A percentile compares a stretch with the other conserved stretches of the same genome.
Evolutionary conservation across 2,888 invertebrate species (phyloP).

Genomic region (Zaprionus bogoriensis): DNA sequence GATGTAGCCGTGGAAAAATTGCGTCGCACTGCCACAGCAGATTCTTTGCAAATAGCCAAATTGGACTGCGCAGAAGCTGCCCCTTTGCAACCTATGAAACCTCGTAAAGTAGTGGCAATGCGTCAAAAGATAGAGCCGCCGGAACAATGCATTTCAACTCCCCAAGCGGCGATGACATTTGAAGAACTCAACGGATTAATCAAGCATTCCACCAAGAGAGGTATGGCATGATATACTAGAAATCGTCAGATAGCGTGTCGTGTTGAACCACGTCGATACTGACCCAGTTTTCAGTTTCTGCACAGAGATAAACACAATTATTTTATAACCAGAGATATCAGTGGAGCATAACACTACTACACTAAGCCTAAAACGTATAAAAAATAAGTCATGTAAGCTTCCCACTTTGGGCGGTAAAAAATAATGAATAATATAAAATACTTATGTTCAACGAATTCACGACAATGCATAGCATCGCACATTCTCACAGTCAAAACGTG

Average conservation of each 20-base stretch:
- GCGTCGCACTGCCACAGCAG: slow-evolving; percentile 23
- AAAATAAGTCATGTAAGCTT: too few species aligned
- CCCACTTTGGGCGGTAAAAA: too few species aligned
- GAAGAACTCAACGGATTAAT: slow-evolving; percentile 65
- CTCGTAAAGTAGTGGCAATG: neutral
- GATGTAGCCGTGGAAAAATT: slow-evolving; percentile 35
- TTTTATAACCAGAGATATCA: too few species aligned
- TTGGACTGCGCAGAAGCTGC: slow-evolving; percentile 48
- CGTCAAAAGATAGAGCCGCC: slow-evolving; percentile 15
- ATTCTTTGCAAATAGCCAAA: slow-evolving; percentile 34
- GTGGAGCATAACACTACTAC: too few species aligned
- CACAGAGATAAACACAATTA: slow-evolving; percentile 34
- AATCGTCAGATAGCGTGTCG: neutral
- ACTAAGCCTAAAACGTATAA: too few species aligned
- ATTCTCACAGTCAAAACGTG: too few species aligned
- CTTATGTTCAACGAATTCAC: too few species aligned
- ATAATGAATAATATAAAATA: too few species aligned
- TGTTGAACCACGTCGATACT: slow-evolving; percentile 37
- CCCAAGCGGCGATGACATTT: slow-evolving; percentile 48
- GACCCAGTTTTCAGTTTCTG: slow-evolving; percentile 26
- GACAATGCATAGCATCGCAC: too few species aligned
- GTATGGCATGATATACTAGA: neutral
- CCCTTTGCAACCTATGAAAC: slow-evolving; percentile 23
- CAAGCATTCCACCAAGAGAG: slow-evolving; percentile 26
- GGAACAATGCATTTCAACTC: slow-evolving; percentile 28